Evolutionary conservation across 2,797 vertebrate species (phyloP).

Genomic region (Rhinichthys osculus): DNA sequence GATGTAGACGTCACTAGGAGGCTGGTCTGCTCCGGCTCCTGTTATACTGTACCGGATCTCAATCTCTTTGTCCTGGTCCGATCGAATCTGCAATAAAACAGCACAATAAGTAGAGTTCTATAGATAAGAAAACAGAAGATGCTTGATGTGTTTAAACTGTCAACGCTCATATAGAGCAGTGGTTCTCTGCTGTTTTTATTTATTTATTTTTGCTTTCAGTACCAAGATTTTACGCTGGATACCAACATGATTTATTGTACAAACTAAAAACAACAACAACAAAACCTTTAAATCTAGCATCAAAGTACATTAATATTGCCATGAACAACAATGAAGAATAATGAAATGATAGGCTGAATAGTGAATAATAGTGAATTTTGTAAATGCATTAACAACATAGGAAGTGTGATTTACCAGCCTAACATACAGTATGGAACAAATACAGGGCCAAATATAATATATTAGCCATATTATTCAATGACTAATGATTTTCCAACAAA

Average conservation of each 20-base stretch:
- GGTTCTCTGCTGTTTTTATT: background rate
- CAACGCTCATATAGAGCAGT: background rate
- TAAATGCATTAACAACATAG: background rate
- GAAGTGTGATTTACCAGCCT: background rate
- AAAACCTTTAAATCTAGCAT: background rate
- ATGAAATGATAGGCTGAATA: background rate
- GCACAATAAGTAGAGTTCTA: conserved; percentile 11
- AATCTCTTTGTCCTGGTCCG: conserved; percentile 96
- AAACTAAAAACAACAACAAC: background rate
- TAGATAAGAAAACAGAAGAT: conserved; percentile 15
- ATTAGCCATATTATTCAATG: background rate
- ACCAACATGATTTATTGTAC: background rate
- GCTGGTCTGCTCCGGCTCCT: conserved; percentile 95
- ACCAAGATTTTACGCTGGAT: background rate
- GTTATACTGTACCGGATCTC: conserved; percentile 98
- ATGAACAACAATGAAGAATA: background rate
- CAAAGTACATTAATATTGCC: background rate
- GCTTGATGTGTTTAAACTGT: background rate
- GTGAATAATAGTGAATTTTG: background rate
- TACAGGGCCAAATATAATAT: background rate
- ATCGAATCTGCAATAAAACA: conserved; percentile 87
- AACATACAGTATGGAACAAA: background rate
- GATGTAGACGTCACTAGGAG: conserved; percentile 94
- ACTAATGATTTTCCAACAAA: background rate
- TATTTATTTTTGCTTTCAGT: background rate